Base-by-base conservation (phyloP, 2,113 vertebrate genomes). In the Phalacrocorax aristotelis region DNA sequence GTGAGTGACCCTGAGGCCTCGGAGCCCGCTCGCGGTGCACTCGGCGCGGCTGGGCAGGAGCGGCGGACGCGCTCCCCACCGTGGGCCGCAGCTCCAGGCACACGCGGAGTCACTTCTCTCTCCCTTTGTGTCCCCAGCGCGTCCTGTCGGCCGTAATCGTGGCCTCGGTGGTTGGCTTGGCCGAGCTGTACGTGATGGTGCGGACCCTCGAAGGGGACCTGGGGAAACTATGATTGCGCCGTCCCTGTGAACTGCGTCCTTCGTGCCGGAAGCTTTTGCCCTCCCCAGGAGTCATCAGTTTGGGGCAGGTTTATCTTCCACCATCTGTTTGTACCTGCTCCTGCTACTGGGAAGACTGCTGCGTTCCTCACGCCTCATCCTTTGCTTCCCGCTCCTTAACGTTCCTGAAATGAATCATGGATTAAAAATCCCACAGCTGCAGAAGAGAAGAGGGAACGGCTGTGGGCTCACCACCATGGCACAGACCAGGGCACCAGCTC, bases 141-240 rank as follows among this genome's bases (percentile, higher is more conserved):
- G 97, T 99, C 36, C 97, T 99, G 46, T 98, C 98, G 19, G 99
- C 99, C 1, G 97, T 99, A 69, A 99, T 99, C 0, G 98, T 98
- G 61, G 99, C 99, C 15, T 99, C 99, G 0, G 99, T 99, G 26
- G 99, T 99, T 21, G 99, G 99, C 29, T 97, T 99, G 71, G 99
- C 99, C 0, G 99, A 99, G 97, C 98, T 99, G 6, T 99, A 99
- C 3, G 98, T 99, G 69, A 98, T 99, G 98, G 99, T 99, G 54
- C 98, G 98, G 76, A 99, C 98, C 13, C 98, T 99, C 96, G 99
- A 99, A 97, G 99, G 99, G 51, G 99, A 99, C 32, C 96, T 99
- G 0, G 99, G 99, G 78, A 98, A 99, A 29, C 98, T 99, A 0
- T 99, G 98, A 98, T 42, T 44, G 48, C 40, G 15, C 32, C 17